Evolutionary conservation across 2,113 vertebrate genomes (phyloP).

Genomic region (Arenaria interpres): DNA sequence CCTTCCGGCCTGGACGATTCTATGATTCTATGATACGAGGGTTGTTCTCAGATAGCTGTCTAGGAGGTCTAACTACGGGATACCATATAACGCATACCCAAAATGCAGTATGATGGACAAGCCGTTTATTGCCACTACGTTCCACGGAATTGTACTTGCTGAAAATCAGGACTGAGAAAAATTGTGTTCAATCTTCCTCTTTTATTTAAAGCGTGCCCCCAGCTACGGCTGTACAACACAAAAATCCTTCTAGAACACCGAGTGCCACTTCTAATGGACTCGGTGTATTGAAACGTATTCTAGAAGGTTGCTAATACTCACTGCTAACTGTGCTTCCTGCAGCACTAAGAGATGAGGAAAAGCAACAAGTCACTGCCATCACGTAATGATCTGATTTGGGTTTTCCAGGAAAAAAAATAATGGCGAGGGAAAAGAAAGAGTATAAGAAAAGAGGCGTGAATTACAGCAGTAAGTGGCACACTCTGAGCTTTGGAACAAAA

Average conservation of each 20-base stretch:
- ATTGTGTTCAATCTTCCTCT: background rate
- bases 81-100: background rate
- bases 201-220: background rate
- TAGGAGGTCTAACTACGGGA: background rate
- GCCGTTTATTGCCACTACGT: background rate
- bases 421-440: background rate
- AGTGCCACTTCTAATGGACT: background rate
- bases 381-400: background rate
- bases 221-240: background rate
- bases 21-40: too few species aligned
- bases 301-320: background rate
- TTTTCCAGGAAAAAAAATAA: background rate
- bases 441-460: background rate
- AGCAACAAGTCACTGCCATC: background rate
- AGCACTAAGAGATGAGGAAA: background rate
- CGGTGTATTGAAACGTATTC: background rate
- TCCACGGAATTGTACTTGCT: background rate
- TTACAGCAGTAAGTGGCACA: background rate
- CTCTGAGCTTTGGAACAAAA: background rate
- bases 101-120: background rate
- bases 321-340: background rate
- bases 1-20: too few species aligned
- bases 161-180: background rate
- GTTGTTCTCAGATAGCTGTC: background rate
- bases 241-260: background rate